Evolutionary conservation across 2,797 vertebrate genomes (phyloP), one percentile per base, ranked within the genome.

Genomic region (Sus cebifrons): DNA sequence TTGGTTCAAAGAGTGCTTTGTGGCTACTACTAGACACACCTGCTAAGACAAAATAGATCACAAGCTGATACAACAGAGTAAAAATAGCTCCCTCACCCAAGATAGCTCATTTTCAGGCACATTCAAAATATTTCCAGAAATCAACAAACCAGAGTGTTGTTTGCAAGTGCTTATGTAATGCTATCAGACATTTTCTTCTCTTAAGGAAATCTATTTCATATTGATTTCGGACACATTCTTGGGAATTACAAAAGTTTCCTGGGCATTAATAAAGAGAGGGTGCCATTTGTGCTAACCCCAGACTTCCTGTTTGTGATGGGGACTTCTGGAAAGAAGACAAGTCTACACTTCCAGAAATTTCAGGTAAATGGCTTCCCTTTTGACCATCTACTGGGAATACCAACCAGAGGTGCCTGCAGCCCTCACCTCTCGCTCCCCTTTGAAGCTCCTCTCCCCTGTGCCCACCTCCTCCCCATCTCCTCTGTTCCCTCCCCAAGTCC

Each of bases 231-330:
- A 65, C 99, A 99, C 98, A 99, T 99, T 98, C 99, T 99, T 98
- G 99, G 99, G 87, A 99, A 99, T 97, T 99, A 99, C 74, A 99
- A 99, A 99, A 99, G 99, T 96, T 99, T 99, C 97, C 99, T 99
- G 98, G 99, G 99, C 95, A 99, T 99, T 98, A 99, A 99, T 98
- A 99, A 99, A 98, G 99, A 99, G 97, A 99, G 99, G 98, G 99
- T 99, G 95, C 99, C 99, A 56, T 99, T 99, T 95, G 99, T 99
- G 90, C 98, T 99, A 91, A 99, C 99, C 12, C 99, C 99, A 0
- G 99, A 99, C 98, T 99, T 99, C 98, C 99, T 99, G 77, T 99
- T 99, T 86, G 99, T 99, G 95, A 99, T 99, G 99, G 99, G 99
- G 97, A 99, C 99, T 16, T 99, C 99, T 0, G 99, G 99, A 84